Evolutionary conservation across 2,888 invertebrate species (phyloP).

Genomic region (Perizoma flavofasciatum): DNA sequence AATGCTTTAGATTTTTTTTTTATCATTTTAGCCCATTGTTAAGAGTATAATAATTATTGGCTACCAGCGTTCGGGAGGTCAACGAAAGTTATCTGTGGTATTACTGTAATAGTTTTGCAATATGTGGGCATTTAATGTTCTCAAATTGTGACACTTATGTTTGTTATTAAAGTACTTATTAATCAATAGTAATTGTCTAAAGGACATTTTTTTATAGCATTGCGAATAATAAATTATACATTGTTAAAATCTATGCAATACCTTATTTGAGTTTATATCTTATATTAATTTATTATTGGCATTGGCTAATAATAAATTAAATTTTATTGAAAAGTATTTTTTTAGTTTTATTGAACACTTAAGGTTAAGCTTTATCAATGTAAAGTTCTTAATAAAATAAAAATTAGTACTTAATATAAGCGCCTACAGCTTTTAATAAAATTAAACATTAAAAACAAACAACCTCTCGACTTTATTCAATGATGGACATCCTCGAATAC

Average conservation of each 20-base stretch:
- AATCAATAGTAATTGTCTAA: constrained; percentile 29
- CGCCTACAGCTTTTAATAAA: too few relatives aligned
- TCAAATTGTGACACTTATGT: constrained; percentile 36
- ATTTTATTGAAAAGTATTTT: neutral
- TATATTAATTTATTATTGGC: constrained; percentile 7
- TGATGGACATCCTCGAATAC: too few relatives aligned
- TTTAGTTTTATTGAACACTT: too few relatives aligned
- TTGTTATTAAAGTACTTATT: constrained; percentile 31
- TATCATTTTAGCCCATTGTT: constrained; percentile 17
- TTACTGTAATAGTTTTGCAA: constrained; percentile 39
- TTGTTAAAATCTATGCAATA: constrained; percentile 17
- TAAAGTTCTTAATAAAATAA: too few relatives aligned
- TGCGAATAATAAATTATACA: constrained; percentile 23
- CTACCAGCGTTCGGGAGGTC: constrained; percentile 40
- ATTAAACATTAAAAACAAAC: too few relatives aligned
- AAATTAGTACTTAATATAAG: too few relatives aligned
- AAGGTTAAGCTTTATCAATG: too few relatives aligned
- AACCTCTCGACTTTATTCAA: too few relatives aligned
- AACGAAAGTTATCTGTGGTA: constrained; percentile 46
- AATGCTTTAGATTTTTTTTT: too few relatives aligned
- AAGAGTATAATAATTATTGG: constrained; percentile 22
- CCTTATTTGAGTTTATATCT: constrained; percentile 16
- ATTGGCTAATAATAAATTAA: constrained; percentile 7
- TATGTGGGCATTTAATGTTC: constrained; percentile 34
- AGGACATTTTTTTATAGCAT: constrained; percentile 27